phyloP scores from a whole-genome alignment of 2,113 vertebrate genomes.

The Ptilonorhynchus violaceus region DNA sequence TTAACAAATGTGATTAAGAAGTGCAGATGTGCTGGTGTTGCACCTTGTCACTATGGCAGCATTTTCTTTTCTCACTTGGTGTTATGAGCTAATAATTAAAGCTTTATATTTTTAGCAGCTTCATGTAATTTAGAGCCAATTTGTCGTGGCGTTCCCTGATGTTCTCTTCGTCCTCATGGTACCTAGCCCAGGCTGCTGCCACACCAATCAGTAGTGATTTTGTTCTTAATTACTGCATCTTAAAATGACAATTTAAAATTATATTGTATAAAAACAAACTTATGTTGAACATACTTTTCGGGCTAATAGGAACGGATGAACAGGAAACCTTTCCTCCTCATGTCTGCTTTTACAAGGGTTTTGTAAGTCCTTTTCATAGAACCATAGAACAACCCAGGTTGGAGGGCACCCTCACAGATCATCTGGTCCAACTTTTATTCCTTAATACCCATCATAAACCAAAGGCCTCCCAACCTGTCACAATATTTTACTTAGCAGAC shows the following conservation, averaged over 20 bases:
- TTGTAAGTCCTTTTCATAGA: not conserved
- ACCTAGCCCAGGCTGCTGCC: not conserved
- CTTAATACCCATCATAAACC: not conserved
- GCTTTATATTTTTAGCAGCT: constrained; percentile 5
- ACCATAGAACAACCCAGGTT: not conserved
- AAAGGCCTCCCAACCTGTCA: not conserved
- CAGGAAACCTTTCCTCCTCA: not conserved
- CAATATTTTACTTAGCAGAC: not conserved
- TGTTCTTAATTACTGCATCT: not conserved
- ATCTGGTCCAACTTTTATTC: not conserved
- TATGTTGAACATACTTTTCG: not conserved
- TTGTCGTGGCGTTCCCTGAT: not conserved
- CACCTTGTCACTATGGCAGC: not conserved
- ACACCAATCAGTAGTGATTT: not conserved
- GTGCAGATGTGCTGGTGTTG: not conserved
- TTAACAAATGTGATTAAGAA: not conserved
- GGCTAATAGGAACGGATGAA: not conserved
- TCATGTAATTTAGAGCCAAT: not conserved
- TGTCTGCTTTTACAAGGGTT: not conserved
- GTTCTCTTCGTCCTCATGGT: not conserved
- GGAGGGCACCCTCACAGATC: not conserved
- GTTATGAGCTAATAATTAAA: constrained; percentile 45
- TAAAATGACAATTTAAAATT: constrained; percentile 17
- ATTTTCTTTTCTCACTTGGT: not conserved
- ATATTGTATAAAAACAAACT: not conserved